Percentiles rank a stretch among this genome's conserved stretches.
These are phyloP conservation scores for Hecatera dysodea DNA, from an alignment of 2,888 invertebrate genomes.

Conservation along the genomic window DNA sequence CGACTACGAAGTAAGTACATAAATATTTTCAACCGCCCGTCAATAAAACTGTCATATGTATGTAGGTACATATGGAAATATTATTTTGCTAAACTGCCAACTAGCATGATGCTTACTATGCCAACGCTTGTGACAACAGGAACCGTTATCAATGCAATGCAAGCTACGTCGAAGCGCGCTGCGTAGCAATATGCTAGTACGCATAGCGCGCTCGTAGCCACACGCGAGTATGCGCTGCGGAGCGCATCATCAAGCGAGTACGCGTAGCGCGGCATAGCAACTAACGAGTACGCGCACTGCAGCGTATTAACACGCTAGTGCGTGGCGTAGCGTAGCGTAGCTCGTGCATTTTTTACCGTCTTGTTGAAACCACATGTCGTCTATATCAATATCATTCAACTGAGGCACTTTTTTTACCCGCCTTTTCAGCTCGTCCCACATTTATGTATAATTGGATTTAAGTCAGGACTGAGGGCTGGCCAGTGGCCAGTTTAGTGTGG, in stretches of 20 bases:
- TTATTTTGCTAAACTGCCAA: slow-evolving; percentile 12
- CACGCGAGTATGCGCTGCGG: slow-evolving; percentile 3
- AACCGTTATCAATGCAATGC: background rate
- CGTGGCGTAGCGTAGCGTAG: background rate
- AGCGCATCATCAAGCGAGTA: background rate
- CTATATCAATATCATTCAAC: too few relatives aligned
- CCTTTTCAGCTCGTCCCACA: too few relatives aligned
- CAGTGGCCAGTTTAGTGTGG: too few relatives aligned
- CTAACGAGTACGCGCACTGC: background rate
- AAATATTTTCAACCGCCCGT: slow-evolving; percentile 1
- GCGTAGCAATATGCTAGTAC: slow-evolving; percentile 2
- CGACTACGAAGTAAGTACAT: slow-evolving; percentile 28
- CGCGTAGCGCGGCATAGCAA: background rate
- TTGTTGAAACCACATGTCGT: too few relatives aligned
- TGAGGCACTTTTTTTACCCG: too few relatives aligned
- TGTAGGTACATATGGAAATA: slow-evolving; percentile 10
- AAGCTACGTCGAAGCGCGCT: slow-evolving; percentile 18
- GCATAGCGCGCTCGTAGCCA: background rate
- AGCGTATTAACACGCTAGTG: background rate
- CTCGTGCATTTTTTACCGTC: background rate
- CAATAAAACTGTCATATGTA: slow-evolving; percentile 36
- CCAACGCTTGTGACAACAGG: background rate
- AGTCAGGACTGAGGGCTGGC: too few relatives aligned
- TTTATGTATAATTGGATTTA: too few relatives aligned
- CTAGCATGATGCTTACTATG: background rate